phyloP scores from a whole-genome alignment of 2,113 vertebrate genomes.

The Anser brachyrhynchus region DNA sequence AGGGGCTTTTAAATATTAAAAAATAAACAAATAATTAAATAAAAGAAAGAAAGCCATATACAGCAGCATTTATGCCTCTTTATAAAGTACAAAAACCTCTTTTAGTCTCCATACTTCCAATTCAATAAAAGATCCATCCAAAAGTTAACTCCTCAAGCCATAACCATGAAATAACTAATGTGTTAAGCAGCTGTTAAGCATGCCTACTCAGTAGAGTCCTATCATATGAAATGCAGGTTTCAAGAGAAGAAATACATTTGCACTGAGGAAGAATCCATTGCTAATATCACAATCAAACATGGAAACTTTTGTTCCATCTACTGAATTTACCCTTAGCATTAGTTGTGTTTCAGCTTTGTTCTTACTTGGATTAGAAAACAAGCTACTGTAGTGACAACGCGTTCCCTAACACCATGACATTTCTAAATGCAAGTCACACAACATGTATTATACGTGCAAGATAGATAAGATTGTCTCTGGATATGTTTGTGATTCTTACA shows the following conservation, averaged over 20 bases:
- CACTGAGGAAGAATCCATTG: neutral
- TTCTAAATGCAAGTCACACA: neutral
- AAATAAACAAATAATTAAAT: too few relatives aligned
- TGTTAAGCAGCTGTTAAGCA: neutral
- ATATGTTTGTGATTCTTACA: constrained; percentile 1
- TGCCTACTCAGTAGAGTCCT: neutral
- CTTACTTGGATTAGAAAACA: neutral
- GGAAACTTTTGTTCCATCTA: neutral
- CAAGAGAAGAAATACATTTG: neutral
- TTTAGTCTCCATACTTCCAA: neutral
- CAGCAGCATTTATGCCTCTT: neutral
- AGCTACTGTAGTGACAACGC: neutral
- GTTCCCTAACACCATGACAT: neutral
- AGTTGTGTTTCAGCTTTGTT: neutral
- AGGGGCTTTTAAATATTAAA: neutral
- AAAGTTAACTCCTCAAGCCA: neutral
- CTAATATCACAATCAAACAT: neutral
- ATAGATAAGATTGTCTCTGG: neutral
- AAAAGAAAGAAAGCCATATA: neutral
- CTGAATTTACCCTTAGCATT: neutral
- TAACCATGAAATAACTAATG: neutral
- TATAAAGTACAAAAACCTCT: neutral
- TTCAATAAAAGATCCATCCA: neutral
- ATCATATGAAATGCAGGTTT: neutral
- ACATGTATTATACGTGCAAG: neutral